Conservation (phyloP, 2,113 vertebrate species). For the Falcunculus frontatus region DNA sequence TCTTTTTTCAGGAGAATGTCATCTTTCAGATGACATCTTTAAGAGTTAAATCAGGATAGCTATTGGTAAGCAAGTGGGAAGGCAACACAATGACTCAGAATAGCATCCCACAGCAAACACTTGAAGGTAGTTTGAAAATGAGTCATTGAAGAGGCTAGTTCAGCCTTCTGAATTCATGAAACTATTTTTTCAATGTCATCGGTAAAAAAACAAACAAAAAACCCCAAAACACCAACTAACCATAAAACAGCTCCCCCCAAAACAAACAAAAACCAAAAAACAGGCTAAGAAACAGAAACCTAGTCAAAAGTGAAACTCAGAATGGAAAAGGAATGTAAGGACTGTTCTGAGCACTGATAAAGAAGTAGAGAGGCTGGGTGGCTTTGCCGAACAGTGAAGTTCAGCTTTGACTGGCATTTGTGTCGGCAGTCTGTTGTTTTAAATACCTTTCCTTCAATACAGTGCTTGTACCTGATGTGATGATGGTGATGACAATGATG, state of each 20-base stretch:
- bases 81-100: conserved; percentile 26
- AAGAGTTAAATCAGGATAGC: not conserved
- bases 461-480: not conserved
- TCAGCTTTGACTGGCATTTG: not conserved
- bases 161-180: not conserved
- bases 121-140: not conserved
- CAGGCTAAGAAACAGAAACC: not conserved
- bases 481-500: not conserved
- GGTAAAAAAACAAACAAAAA: not conserved
- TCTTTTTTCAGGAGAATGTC: not conserved
- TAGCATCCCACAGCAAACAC: not conserved
- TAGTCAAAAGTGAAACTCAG: not conserved
- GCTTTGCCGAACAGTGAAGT: not conserved
- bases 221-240: not conserved
- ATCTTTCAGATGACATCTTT: conserved; percentile 26
- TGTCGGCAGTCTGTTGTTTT: not conserved
- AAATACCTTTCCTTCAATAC: not conserved
- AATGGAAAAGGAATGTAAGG: not conserved
- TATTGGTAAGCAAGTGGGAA: conserved; percentile 18
- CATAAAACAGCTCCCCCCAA: not conserved
- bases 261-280: not conserved
- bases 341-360: not conserved
- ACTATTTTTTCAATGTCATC: not conserved
- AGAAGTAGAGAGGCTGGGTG: not conserved
- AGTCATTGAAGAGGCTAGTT: not conserved